Evolutionary conservation across 2,113 vertebrate species (phyloP).

Genomic region (Siniperca chuatsi): DNA sequence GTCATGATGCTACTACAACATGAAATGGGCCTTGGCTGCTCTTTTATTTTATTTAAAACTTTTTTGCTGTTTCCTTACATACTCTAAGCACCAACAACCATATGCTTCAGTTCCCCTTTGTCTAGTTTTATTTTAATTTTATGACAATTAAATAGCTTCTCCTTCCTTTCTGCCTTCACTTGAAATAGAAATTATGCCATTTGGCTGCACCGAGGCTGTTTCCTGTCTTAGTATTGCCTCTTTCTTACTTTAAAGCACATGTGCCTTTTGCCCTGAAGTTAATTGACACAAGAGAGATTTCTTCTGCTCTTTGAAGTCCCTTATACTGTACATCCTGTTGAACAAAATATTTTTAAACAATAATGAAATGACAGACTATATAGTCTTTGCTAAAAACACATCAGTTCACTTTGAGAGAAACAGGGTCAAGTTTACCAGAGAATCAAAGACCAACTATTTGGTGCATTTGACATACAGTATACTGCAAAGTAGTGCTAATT

Average conservation of each 20-base stretch:
- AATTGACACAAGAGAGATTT: background rate
- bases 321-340: background rate
- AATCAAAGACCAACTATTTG: too few relatives aligned
- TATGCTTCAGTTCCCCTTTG: background rate
- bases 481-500: background rate
- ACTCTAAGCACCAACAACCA: background rate
- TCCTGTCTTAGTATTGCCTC: background rate
- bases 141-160: slow-evolving; percentile 2
- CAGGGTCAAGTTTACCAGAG: background rate
- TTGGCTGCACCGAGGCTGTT: slow-evolving; percentile 38
- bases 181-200: slow-evolving; percentile 9
- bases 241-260: background rate
- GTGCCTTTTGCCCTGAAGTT: background rate
- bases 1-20: background rate
- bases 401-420: background rate
- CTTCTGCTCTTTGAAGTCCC: background rate
- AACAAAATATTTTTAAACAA: background rate
- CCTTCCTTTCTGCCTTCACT: background rate
- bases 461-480: background rate
- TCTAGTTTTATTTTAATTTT: slow-evolving; percentile 20
- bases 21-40: background rate
- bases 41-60: background rate
- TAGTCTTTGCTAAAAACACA: background rate
- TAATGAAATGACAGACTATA: background rate
- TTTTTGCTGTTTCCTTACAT: background rate